Conservation (phyloP, 2,797 vertebrate species). For the Acrossocheilus fasciatus region DNA sequence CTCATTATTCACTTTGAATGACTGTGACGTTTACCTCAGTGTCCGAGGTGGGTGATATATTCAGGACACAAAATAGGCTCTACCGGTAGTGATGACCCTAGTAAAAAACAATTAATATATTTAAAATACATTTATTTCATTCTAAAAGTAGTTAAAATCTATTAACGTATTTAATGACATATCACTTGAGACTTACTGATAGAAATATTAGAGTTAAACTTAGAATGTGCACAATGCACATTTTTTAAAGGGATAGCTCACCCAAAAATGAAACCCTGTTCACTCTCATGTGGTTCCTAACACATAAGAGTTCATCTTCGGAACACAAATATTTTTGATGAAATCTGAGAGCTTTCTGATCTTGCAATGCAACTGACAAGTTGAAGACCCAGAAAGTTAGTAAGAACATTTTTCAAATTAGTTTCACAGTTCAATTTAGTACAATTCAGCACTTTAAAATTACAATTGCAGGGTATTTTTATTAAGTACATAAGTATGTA, state of each 20-base stretch:
- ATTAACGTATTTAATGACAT: not conserved
- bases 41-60: not conserved
- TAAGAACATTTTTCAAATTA: not conserved
- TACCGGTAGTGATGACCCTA: not conserved
- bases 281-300: not conserved
- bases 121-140: not conserved
- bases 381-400: not conserved
- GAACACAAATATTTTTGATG: not conserved
- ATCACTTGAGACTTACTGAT: not conserved
- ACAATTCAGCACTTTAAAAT: no score
- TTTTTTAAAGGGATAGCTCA: no score
- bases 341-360: not conserved
- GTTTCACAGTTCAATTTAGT: no score
- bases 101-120: not conserved
- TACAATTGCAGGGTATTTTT: no score
- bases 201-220: not conserved
- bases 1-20: not conserved
- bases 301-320: no score
- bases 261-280: no score
- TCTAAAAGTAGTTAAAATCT: not conserved
- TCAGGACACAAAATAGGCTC: not conserved
- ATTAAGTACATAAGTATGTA: no score
- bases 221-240: no score
- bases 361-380: not conserved
- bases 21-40: not conserved